phyloP scores from a whole-genome alignment of 1,140 invertebrate genomes.

The Pseudomyrmex sp. region DNA sequence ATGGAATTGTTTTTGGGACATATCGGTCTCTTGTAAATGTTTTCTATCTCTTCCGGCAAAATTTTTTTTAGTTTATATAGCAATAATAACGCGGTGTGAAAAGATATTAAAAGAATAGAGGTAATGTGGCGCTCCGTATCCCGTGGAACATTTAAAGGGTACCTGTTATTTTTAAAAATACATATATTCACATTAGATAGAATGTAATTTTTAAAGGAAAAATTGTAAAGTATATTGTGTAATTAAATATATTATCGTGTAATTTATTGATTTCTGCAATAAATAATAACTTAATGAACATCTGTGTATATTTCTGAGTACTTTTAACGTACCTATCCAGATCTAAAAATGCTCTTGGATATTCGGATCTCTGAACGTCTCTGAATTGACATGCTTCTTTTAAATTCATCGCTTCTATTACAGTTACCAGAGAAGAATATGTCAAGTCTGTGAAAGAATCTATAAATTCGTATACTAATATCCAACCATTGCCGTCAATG shows the following conservation, averaged over 20 bases:
- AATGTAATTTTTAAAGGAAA: not conserved
- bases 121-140: conserved; percentile 55
- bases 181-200: conserved; percentile 12
- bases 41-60: conserved; percentile 28
- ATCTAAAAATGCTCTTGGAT: conserved; percentile 60
- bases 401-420: conserved; percentile 37
- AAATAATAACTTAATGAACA: conserved; percentile 21
- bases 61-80: conserved; percentile 64
- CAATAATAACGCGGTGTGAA: conserved; percentile 57
- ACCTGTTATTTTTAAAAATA: conserved; percentile 60
- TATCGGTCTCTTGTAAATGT: conserved; percentile 22
- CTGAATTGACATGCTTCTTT: conserved; percentile 29
- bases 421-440: conserved; percentile 29
- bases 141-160: conserved; percentile 40
- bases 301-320: conserved; percentile 23
- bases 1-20: not conserved
- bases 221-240: not conserved
- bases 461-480: conserved; percentile 69
- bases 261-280: not conserved
- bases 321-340: conserved; percentile 66
- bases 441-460: conserved; percentile 66
- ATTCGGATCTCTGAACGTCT: conserved; percentile 59
- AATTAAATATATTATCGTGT: not conserved
- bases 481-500: conserved; percentile 70
- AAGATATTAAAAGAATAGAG: conserved; percentile 63